Evolutionary conservation across 2,888 invertebrate species (phyloP).

Genomic region (Cylindroiulus punctatus): DNA sequence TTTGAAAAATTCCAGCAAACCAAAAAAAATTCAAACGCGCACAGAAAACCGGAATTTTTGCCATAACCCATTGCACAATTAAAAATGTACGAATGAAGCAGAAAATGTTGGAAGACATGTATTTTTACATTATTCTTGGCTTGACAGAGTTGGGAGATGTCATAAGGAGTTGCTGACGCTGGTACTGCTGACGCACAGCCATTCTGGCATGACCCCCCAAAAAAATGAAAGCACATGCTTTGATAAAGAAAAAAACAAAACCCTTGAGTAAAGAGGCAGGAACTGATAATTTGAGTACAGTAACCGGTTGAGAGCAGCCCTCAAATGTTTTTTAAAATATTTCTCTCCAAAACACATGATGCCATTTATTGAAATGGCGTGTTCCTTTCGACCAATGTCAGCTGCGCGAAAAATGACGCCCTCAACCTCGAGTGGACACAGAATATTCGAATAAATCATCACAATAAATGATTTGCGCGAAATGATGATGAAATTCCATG

Average conservation of each 20-base stretch:
- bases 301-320: not conserved
- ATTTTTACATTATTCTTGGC: not conserved
- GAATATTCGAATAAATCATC: too few relatives aligned
- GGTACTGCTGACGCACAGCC: not conserved
- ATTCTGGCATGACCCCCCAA: not conserved
- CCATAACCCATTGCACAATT: too few relatives aligned
- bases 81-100: too few relatives aligned
- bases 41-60: too few relatives aligned
- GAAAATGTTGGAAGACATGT: too few relatives aligned
- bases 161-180: not conserved
- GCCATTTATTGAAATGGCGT: not conserved
- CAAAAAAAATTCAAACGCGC: too few relatives aligned
- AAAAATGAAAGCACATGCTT: not conserved
- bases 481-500: too few relatives aligned
- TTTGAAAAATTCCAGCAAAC: too few relatives aligned
- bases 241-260: not conserved
- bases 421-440: not conserved
- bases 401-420: not conserved
- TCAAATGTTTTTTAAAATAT: not conserved
- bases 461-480: too few relatives aligned
- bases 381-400: not conserved
- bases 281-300: not conserved
- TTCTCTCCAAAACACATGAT: not conserved
- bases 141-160: not conserved
- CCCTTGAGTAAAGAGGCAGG: not conserved